These are phyloP conservation scores for Nephrotoma guestfalica DNA, from an alignment of 2,888 invertebrate genomes.

Conservation along the genomic window DNA sequence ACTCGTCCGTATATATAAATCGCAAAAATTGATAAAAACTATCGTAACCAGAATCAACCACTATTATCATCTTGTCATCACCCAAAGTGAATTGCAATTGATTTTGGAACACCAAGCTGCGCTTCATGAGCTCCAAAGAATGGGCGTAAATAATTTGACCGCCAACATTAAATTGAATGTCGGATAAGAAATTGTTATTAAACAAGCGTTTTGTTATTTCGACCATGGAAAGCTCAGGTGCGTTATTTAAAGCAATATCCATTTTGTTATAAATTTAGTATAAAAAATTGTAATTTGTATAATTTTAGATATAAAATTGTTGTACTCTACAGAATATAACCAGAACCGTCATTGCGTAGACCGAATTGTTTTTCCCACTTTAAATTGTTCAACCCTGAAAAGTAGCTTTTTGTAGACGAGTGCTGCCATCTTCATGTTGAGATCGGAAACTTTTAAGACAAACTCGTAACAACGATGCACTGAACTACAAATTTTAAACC, in stretches of 20 bases:
- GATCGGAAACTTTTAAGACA: too few relatives aligned
- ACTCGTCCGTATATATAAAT: neutral
- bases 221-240: neutral
- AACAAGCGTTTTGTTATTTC: neutral
- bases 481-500: neutral
- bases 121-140: neutral
- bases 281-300: too few relatives aligned
- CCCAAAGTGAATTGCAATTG: neutral
- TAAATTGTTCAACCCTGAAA: too few relatives aligned
- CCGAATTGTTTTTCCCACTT: too few relatives aligned
- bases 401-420: too few relatives aligned
- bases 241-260: neutral
- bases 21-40: neutral
- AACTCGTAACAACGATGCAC: neutral
- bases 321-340: too few relatives aligned
- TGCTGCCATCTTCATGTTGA: too few relatives aligned
- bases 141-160: neutral
- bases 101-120: neutral
- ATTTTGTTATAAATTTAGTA: neutral
- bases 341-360: too few relatives aligned
- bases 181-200: neutral
- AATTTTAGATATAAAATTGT: neutral
- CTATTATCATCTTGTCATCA: neutral
- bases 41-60: neutral
- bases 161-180: neutral